Evolutionary conservation across 1,140 invertebrate species (phyloP), one percentile per base, ranked within the genome.

Genomic region (Coelopa frigida): DNA sequence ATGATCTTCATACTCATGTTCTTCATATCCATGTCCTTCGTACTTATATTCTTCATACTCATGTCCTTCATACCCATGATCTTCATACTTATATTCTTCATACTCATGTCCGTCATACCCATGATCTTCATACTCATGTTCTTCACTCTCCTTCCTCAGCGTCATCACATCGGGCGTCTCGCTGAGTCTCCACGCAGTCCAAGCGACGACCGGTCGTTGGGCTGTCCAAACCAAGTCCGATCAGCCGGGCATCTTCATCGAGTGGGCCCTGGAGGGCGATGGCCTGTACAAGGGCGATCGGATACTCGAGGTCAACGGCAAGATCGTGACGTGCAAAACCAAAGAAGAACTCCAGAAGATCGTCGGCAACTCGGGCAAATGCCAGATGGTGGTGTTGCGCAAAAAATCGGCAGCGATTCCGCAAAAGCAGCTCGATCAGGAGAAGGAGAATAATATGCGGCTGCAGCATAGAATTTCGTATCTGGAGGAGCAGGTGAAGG

Each of bases 401-500:
- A 80, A 53, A 38, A 70, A 61, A 49, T 59, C 53, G 22, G 46
- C 53, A 39, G 53, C 54, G 18, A 59, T 54, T 39, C 59, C 47
- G 8, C 60, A 59, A 45, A 68, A 57, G 37, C 55, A 57, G 40
- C 49, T 58, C 1, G 59, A 58, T 37, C 66, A 68, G 42, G 55
- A 68, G 44, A 77, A 83, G 57, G 78, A 81, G 20, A 89, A 92
- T 69, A 90, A 90, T 65, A 78, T 89, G 14, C 74, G 87, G 35
- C 73, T 92, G 33, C 88, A 86, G 6, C 89, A 92, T 65, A 76
- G 89, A 41, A 91, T 92, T 36, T 85, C 85, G 3, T 92, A 92
- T 66, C 75, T 93, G 31, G 89, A 93, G 62, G 88, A 93, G 54
- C 88, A 91, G 67, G 87, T 91, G 37, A 72, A 77, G 1, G 83